These are phyloP conservation scores for Drosophila atroscutellata DNA, from an alignment of 2,888 invertebrate species.

Conservation along the genomic window DNA sequence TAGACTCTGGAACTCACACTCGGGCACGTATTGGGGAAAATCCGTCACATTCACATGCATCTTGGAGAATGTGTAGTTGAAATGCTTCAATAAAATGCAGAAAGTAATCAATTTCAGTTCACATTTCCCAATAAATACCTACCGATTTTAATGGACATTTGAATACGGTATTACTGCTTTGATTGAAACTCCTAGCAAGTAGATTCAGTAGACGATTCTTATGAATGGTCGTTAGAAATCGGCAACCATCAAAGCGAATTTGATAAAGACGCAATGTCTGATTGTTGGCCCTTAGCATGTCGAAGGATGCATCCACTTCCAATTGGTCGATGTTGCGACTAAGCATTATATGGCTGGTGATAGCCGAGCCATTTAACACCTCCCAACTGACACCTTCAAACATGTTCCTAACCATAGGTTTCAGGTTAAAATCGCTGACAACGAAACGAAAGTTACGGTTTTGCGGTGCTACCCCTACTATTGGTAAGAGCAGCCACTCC, in stretches of 20 bases:
- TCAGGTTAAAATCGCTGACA: slow-evolving; percentile 38
- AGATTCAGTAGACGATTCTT: slow-evolving; percentile 36
- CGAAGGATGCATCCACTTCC: slow-evolving; percentile 29
- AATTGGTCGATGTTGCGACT: slow-evolving; percentile 13
- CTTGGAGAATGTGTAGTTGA: slow-evolving; percentile 31
- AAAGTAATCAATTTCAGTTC: not conserved
- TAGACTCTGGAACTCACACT: slow-evolving; percentile 2
- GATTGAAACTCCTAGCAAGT: slow-evolving; percentile 13
- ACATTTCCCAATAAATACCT: not conserved
- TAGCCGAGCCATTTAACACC: not conserved
- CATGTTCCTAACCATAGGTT: not conserved
- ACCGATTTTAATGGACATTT: slow-evolving; percentile 50
- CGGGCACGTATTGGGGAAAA: slow-evolving; percentile 34
- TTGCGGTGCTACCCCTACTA: not conserved
- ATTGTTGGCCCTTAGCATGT: slow-evolving; percentile 13
- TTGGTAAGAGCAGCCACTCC: not conserved
- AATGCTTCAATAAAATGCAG: slow-evolving; percentile 15
- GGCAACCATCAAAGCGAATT: slow-evolving; percentile 42
- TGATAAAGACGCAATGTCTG: slow-evolving; percentile 30
- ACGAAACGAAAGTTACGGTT: slow-evolving; percentile 37
- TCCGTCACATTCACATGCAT: slow-evolving; percentile 24
- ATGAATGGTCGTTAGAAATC: slow-evolving; percentile 23
- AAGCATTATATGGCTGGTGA: slow-evolving; percentile 25
- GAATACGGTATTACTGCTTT: slow-evolving; percentile 12
- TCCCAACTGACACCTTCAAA: slow-evolving; percentile 20